Conservation (phyloP, 2,888 invertebrate species). For the Listrodromus nycthemerus region DNA sequence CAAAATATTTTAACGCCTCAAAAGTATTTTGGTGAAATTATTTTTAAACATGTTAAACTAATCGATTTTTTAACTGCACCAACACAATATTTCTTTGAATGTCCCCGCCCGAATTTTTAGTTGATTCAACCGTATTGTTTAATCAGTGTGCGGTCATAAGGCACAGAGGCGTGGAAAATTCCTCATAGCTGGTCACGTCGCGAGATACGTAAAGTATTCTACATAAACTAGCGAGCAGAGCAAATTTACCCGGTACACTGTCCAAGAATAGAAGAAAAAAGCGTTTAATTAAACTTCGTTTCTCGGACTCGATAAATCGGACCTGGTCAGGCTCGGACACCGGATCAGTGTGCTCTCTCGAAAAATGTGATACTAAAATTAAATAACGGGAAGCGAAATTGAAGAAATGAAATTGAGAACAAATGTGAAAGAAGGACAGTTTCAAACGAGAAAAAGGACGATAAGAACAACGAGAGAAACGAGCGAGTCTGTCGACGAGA, state of each 20-base stretch:
- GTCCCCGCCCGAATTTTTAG: too few relatives aligned
- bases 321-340: neutral
- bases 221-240: slow-evolving; percentile 70
- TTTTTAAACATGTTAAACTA: too few relatives aligned
- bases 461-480: slow-evolving; percentile 13
- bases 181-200: slow-evolving; percentile 67
- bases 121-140: too few relatives aligned
- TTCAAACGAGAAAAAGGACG: neutral
- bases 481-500: neutral
- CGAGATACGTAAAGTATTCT: slow-evolving; percentile 73
- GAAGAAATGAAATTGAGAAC: slow-evolving; percentile 20
- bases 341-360: slow-evolving; percentile 48
- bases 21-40: too few relatives aligned
- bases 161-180: neutral
- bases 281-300: slow-evolving; percentile 1
- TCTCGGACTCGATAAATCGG: slow-evolving; percentile 1
- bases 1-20: too few relatives aligned
- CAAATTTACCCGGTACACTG: slow-evolving; percentile 74
- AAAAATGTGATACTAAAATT: slow-evolving; percentile 66
- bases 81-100: neutral
- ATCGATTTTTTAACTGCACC: too few relatives aligned
- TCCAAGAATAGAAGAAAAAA: neutral
- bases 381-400: slow-evolving; percentile 37
- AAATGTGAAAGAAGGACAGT: slow-evolving; percentile 13
- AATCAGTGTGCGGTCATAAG: neutral